These are phyloP conservation scores for Sebastiscus albofasciatus DNA, from an alignment of 2,797 vertebrate species.

Conservation along the genomic window DNA sequence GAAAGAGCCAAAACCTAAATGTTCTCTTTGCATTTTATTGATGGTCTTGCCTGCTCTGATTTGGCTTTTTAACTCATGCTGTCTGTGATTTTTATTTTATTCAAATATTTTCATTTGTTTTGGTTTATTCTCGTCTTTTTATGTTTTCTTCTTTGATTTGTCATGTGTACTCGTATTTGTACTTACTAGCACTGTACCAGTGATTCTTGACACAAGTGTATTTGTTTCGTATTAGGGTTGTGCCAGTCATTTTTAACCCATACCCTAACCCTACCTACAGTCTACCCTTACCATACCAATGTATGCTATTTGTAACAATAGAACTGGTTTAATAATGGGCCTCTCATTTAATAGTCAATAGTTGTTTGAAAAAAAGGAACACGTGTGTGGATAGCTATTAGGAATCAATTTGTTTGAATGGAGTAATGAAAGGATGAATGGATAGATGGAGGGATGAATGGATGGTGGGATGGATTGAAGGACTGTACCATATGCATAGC, in stretches of 20 bases:
- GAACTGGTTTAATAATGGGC: not conserved
- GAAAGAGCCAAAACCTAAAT: not conserved
- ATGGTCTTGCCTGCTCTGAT: not conserved
- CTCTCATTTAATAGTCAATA: not conserved
- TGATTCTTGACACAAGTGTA: not conserved
- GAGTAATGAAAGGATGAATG: conserved; percentile 1
- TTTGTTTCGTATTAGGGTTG: not conserved
- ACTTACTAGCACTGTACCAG: not conserved
- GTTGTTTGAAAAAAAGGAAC: not conserved
- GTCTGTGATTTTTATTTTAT: not conserved
- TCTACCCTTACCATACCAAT: not conserved
- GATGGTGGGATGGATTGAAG: conserved; percentile 8
- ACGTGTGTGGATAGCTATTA: not conserved
- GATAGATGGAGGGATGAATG: not conserved
- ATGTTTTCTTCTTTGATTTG: not conserved
- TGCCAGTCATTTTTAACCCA: not conserved
- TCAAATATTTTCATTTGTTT: not conserved
- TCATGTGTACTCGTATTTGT: not conserved
- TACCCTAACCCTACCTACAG: not conserved
- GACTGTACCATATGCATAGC: conserved; percentile 31
- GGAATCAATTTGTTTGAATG: not conserved
- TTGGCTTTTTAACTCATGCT: not conserved
- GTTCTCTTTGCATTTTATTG: not conserved
- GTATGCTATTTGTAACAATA: not conserved
- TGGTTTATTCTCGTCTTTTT: not conserved